Evolutionary conservation across 2,888 invertebrate species (phyloP).

Genomic region (Cepaea hortensis): DNA sequence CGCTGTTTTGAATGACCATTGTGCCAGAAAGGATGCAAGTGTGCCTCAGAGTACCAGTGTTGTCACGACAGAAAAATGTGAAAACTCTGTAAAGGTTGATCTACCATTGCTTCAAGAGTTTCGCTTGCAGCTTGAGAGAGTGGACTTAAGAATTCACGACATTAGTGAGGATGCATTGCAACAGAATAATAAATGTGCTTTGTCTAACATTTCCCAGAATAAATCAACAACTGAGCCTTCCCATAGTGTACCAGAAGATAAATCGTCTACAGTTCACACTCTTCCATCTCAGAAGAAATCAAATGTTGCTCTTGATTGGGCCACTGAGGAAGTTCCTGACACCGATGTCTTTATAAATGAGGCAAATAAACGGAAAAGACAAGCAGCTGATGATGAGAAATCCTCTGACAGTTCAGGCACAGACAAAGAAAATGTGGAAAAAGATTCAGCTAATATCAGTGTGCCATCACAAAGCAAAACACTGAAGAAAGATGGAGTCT

Average conservation of each 20-base stretch:
- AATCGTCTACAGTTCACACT: neutral
- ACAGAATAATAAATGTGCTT: constrained; percentile 9
- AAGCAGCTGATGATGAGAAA: constrained; percentile 2
- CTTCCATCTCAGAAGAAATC: neutral
- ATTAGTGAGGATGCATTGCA: neutral
- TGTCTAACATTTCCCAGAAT: constrained; percentile 27
- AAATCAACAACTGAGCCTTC: constrained; percentile 1
- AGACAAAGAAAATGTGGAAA: constrained; percentile 35
- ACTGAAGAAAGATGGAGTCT: neutral
- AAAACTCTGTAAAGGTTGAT: neutral
- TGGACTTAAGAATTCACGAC: neutral
- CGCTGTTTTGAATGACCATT: neutral
- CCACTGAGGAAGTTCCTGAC: neutral
- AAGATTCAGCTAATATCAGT: neutral
- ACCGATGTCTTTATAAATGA: neutral
- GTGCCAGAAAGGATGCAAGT: neutral
- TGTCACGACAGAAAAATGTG: neutral
- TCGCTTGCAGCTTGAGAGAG: neutral
- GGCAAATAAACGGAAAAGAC: neutral
- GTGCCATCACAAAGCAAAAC: neutral
- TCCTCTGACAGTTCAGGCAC: constrained; percentile 7
- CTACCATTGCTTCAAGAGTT: neutral
- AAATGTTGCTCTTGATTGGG: neutral
- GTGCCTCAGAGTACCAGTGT: neutral
- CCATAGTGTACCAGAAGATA: neutral